Conservation (phyloP, 2,797 vertebrate species). For the Galagoides demidoff region DNA sequence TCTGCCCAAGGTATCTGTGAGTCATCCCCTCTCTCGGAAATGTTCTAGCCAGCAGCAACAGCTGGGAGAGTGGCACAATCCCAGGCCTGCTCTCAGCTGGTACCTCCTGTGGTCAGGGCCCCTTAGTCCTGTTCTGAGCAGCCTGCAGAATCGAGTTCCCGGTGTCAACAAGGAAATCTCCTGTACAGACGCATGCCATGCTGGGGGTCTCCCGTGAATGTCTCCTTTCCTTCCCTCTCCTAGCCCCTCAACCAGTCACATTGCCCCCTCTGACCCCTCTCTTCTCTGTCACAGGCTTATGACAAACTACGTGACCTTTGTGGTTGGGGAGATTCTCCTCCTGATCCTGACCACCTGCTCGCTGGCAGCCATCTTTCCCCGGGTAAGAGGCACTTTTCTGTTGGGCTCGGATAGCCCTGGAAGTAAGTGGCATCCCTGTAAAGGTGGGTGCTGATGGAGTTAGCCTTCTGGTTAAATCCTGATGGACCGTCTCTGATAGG, state of each 20-base stretch:
- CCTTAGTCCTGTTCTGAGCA: neutral
- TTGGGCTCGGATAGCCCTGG: neutral
- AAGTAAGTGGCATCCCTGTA: too few species aligned
- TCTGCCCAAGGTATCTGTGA: neutral
- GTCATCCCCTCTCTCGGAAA: neutral
- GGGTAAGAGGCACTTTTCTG: conserved; percentile 86
- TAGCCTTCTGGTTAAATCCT: too few species aligned
- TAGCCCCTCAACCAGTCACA: neutral
- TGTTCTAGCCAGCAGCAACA: neutral
- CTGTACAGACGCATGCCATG: neutral
- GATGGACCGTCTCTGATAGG: neutral
- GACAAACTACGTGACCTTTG: conserved; percentile 95
- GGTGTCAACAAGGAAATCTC: fast-evolving
- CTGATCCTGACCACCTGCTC: conserved; percentile 94
- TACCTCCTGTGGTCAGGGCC: neutral
- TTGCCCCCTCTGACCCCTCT: neutral
- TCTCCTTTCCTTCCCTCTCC: neutral
- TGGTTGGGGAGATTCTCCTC: conserved; percentile 92
- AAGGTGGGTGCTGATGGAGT: neutral
- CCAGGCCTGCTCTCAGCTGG: neutral
- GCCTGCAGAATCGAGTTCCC: neutral
- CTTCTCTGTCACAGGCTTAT: conserved; percentile 87
- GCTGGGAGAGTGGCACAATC: neutral
- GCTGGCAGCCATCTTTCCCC: conserved; percentile 94
- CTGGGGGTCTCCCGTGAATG: too few species aligned